Evolutionary conservation across 2,888 invertebrate genomes (phyloP), one percentile per base, ranked within the genome.

Genomic region (Oligia strigilis): DNA sequence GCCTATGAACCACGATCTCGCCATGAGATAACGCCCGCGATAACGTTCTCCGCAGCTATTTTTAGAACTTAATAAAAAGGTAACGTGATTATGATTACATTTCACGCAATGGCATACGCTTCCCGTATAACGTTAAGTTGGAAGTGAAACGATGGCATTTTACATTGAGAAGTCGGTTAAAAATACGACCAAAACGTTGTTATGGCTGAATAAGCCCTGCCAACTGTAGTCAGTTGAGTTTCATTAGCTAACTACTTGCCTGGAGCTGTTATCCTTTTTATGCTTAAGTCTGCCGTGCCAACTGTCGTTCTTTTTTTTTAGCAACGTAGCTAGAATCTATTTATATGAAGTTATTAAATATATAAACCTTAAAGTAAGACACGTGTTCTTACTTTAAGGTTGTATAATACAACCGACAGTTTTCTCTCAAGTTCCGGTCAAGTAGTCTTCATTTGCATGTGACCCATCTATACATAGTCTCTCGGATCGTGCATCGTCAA

Each of bases 11-110:
- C 89, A 90, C 88, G 94, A 95, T 95, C 94, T 96, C 94, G 95
- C 95, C 95, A 95, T 95, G 95, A 96, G 96, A 97, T 96, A 97
- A 95, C 95, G 94, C 92, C 92, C 91, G 92, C 92, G 97, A 96
- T 97, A 97, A 96, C 96, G 94, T 93, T 94, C 93, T 92, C 92
- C 90, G 87, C 82, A 87, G 90, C 91, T 97, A 97, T 95, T 95
- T 96, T 95, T 96, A 96, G 96, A 95, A 94, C 91, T 92, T 92
- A 94, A 95, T 95, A 96, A 96, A 95, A 96, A 96, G 94, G 95
- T 95, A 95, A 94, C 92, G 88, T 92, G 92, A 93, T 93, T 93
- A 93, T 92, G 93, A 94, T 95, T 93, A 91, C 87, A 92, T 92
- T 92, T 91, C 88, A 89, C 88, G 89, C 88, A 90, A 88, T 87